Conservation (phyloP, 2,797 vertebrate species). For the Melanotaenia maccullochi region DNA sequence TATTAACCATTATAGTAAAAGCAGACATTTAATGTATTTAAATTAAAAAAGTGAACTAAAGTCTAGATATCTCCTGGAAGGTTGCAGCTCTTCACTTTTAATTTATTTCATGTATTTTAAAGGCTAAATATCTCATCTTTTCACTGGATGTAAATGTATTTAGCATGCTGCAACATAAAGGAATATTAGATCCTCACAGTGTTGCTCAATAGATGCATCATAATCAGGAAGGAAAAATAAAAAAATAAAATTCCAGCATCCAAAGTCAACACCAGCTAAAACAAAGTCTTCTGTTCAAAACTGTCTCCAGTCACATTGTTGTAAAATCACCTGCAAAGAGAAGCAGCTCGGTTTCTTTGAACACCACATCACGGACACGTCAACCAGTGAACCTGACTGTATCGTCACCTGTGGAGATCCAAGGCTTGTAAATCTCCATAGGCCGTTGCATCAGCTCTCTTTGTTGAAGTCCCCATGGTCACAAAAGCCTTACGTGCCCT, state of each 20-base stretch:
- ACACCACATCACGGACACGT: slow-evolving; percentile 39
- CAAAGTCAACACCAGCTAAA: slow-evolving; percentile 19
- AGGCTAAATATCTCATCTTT: not conserved
- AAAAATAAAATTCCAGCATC: not conserved
- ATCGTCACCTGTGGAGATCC: slow-evolving; percentile 70
- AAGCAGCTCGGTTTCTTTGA: slow-evolving; percentile 40
- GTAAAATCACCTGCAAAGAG: slow-evolving; percentile 42
- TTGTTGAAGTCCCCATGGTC: slow-evolving; percentile 68
- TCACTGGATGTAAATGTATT: slow-evolving; percentile 1
- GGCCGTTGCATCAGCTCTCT: slow-evolving; percentile 69
- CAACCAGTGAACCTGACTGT: slow-evolving; percentile 48
- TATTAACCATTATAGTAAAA: not conserved
- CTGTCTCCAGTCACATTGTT: slow-evolving; percentile 13
- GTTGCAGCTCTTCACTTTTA: too few relatives aligned
- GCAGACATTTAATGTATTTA: not conserved
- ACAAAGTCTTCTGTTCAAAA: slow-evolving; percentile 30
- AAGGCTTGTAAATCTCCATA: slow-evolving; percentile 61
- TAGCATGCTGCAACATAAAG: not conserved
- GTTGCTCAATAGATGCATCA: not conserved
- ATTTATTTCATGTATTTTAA: not conserved
- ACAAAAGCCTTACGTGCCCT: slow-evolving; percentile 69
- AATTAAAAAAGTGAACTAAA: not conserved
- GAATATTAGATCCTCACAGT: not conserved
- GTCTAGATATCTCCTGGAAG: too few relatives aligned
- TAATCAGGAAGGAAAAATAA: not conserved